phyloP scores from a whole-genome alignment of 2,113 vertebrate genomes.

The Cyprinus carpio region DNA sequence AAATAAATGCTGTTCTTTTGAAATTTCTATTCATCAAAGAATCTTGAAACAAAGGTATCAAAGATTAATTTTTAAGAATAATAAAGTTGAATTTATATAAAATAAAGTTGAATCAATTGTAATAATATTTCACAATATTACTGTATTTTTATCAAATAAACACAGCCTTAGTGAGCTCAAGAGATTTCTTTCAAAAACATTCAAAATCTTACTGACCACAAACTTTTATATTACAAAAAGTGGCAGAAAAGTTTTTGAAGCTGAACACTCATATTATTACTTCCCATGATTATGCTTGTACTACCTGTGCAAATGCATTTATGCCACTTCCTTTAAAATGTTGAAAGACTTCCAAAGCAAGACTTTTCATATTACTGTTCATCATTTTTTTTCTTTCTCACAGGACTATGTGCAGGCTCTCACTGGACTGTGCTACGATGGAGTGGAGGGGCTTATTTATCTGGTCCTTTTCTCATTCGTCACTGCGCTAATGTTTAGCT shows the following conservation, averaged over 20 bases:
- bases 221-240: neutral
- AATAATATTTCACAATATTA: neutral
- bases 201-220: neutral
- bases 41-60: neutral
- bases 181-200: neutral
- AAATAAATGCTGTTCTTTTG: neutral
- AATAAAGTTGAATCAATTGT: neutral
- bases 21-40: neutral
- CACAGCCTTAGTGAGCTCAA: neutral
- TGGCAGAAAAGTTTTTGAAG: neutral
- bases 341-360: neutral
- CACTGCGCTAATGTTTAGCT: slow-evolving; percentile 98
- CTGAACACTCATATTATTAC: neutral
- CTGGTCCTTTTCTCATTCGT: slow-evolving; percentile 95
- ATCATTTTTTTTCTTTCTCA: slow-evolving; percentile 29
- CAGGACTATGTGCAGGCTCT: slow-evolving; percentile 94
- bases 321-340: neutral
- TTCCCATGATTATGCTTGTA: neutral
- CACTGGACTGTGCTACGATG: slow-evolving; percentile 93
- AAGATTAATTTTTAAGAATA: no score
- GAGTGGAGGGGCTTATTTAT: slow-evolving; percentile 98
- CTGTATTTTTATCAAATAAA: neutral
- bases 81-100: no score
- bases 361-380: neutral
- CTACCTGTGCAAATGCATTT: neutral